phyloP scores from a whole-genome alignment of 2,113 vertebrate species.

The Pungitius pungitius region DNA sequence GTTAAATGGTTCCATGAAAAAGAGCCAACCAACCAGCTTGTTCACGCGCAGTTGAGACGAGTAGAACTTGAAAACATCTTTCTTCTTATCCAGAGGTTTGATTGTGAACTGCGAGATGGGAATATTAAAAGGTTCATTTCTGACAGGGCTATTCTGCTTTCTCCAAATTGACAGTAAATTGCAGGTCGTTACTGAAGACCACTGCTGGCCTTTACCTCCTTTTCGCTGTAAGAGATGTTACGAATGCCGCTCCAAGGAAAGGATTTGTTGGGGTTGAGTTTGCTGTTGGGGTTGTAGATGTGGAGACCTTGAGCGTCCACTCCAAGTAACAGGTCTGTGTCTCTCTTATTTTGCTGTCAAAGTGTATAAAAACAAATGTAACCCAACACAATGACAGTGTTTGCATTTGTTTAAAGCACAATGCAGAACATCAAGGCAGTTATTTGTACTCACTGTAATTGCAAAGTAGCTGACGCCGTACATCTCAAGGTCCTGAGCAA shows the following conservation, averaged over 20 bases:
- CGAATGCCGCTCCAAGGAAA: conserved; percentile 91
- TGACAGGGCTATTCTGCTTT: neutral
- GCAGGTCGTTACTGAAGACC: neutral
- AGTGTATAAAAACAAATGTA: conserved; percentile 9
- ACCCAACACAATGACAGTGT: neutral
- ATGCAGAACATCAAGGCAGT: neutral
- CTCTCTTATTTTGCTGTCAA: conserved; percentile 89
- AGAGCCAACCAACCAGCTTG: conserved; percentile 84
- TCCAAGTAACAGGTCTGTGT: conserved; percentile 87
- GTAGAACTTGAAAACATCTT: conserved; percentile 94
- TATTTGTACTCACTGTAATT: conserved; percentile 84
- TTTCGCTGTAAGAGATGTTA: conserved; percentile 92
- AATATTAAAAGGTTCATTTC: neutral
- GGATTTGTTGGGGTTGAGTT: conserved; percentile 89
- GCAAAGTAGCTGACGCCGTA: conserved; percentile 94
- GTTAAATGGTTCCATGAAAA: neutral
- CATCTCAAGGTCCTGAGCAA: conserved; percentile 93
- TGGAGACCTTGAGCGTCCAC: conserved; percentile 92
- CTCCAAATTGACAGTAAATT: neutral
- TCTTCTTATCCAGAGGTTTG: conserved; percentile 92
- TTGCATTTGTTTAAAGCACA: neutral
- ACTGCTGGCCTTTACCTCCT: conserved; percentile 81
- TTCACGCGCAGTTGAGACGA: conserved; percentile 91
- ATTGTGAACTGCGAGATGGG: conserved; percentile 84
- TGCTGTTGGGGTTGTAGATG: conserved; percentile 90